Evolutionary conservation across 2,888 invertebrate genomes (phyloP).

Genomic region (Labia minor): DNA sequence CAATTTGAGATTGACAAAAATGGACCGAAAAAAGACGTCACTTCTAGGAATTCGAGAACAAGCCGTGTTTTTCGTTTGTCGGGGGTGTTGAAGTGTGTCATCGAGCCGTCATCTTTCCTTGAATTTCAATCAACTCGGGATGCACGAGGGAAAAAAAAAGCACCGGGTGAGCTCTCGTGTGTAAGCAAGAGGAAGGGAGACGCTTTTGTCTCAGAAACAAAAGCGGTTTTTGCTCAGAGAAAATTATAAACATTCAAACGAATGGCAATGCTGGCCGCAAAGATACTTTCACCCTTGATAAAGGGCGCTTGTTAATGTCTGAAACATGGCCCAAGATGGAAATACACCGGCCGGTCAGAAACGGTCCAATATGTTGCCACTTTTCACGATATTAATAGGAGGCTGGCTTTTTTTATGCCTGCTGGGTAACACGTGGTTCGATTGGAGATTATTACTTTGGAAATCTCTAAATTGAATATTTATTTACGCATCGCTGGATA

Average conservation of each 20-base stretch:
- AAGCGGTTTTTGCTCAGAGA: neutral
- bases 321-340: no score
- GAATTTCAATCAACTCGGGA: conserved; percentile 24
- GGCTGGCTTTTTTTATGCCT: no score
- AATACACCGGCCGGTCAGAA: neutral
- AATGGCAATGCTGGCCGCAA: neutral
- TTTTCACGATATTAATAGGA: neutral
- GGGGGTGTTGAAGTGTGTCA: conserved; percentile 1
- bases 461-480: conserved; percentile 1
- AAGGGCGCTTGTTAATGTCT: no score
- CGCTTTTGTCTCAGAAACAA: conserved; percentile 1
- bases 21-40: neutral
- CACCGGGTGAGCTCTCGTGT: neutral
- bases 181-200: neutral
- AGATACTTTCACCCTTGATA: no score
- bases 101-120: conserved; percentile 24
- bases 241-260: neutral
- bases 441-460: conserved; percentile 1
- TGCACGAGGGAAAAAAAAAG: neutral
- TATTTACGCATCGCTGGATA: neutral
- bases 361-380: neutral
- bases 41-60: neutral
- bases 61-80: conserved; percentile 1
- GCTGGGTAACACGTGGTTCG: neutral
- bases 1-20: conserved; percentile 7